A percentile compares a stretch with the other conserved stretches of the same genome.
phyloP scores from a whole-genome alignment of 92 coral and sea anemone species.

The Parazoanthus atlanticus region DNA sequence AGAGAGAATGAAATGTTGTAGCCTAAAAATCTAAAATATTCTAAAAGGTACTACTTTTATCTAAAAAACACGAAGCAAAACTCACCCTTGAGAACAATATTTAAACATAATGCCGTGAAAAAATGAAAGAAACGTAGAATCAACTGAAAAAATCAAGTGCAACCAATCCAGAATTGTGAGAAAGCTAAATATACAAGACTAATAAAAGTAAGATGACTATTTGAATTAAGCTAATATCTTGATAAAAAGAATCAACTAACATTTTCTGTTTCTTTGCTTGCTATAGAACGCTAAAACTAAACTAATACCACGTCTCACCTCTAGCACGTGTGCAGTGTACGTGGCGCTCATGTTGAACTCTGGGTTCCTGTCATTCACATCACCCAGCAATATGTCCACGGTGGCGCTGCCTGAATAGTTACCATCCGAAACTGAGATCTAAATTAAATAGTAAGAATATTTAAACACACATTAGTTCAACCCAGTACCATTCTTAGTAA shows the following conservation, averaged over 20 bases:
- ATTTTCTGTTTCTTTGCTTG: not conserved
- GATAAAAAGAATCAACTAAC: not conserved
- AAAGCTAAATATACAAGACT: too few species aligned
- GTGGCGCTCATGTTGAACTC: constrained; percentile 70
- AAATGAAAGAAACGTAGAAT: not conserved
- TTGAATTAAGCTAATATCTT: not conserved
- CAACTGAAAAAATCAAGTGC: too few species aligned
- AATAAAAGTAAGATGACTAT: not conserved
- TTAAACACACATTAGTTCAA: not conserved
- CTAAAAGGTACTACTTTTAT: too few species aligned
- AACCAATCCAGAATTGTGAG: not conserved
- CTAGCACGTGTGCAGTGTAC: constrained; percentile 76
- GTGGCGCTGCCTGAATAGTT: constrained; percentile 60
- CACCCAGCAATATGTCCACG: constrained; percentile 69
- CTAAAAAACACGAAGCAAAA: too few species aligned
- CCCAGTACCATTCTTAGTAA: too few species aligned
- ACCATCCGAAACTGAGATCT: constrained; percentile 86
- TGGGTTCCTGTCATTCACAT: constrained; percentile 89
- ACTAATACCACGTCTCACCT: constrained; percentile 54
- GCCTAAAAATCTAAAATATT: too few species aligned
- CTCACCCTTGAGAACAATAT: too few species aligned
- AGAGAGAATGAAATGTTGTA: too few species aligned
- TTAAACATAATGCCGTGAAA: not conserved
- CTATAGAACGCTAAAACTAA: not conserved
- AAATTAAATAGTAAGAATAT: not conserved